A percentile compares a stretch with the other conserved stretches of the same genome.
phyloP scores from a whole-genome alignment of 2,888 invertebrate species.

The Linyphia triangularis region DNA sequence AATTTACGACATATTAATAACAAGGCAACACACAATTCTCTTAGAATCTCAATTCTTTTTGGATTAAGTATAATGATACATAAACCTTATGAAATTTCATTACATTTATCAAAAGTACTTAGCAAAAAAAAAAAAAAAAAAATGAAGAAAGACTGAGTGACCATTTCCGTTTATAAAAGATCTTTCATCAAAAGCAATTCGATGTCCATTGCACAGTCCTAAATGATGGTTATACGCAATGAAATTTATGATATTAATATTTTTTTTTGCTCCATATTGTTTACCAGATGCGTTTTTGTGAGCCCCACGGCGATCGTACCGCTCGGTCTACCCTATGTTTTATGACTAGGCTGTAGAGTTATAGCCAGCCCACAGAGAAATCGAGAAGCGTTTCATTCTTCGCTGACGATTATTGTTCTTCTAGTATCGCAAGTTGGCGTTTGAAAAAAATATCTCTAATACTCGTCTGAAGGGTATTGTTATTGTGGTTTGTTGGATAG shows the following conservation, averaged over 20 bases:
- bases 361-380: slow-evolving; percentile 14
- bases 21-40: no score
- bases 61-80: no score
- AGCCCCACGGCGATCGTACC: slow-evolving; percentile 25
- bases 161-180: not conserved
- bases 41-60: no score
- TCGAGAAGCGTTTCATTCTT: slow-evolving; percentile 38
- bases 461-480: not conserved
- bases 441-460: not conserved
- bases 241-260: slow-evolving; percentile 49
- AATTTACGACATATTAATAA: no score
- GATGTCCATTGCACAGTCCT: slow-evolving; percentile 18
- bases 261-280: slow-evolving; percentile 28
- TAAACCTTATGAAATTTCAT: no score
- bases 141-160: no score
- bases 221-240: slow-evolving; percentile 35
- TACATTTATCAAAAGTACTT: not conserved
- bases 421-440: not conserved
- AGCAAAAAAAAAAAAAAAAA: not conserved
- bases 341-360: slow-evolving; percentile 35
- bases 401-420: slow-evolving; percentile 49
- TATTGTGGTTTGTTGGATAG: not conserved
- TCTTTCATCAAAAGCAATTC: slow-evolving; percentile 29
- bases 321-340: slow-evolving; percentile 16
- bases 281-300: slow-evolving; percentile 47